phyloP scores from a whole-genome alignment of 2,797 vertebrate genomes.

The Hydrophis major region DNA sequence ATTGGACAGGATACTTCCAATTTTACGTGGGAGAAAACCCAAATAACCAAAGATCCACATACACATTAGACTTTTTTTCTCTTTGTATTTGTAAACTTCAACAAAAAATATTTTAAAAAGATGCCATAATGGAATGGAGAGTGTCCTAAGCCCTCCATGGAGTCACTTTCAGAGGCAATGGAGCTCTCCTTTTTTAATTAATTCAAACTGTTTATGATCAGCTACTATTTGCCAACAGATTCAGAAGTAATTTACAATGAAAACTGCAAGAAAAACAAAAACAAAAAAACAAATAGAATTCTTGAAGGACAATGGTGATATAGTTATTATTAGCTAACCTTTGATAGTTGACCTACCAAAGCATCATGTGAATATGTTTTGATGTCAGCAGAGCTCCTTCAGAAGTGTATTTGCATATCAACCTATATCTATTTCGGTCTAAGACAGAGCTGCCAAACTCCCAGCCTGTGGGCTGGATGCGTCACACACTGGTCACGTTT shows the following conservation, averaged over 20 bases:
- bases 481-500: too few species aligned
- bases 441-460: too few species aligned
- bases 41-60: too few species aligned
- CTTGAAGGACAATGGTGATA: background rate
- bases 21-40: too few species aligned
- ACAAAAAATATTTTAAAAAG: background rate
- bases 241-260: background rate
- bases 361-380: background rate
- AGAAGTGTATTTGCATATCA: background rate
- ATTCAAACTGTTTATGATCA: background rate
- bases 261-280: background rate
- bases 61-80: background rate
- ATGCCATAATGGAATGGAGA: background rate
- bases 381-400: background rate
- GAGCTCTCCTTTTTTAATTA: background rate
- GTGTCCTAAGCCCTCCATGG: background rate
- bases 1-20: too few species aligned
- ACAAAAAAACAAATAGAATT: background rate
- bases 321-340: background rate
- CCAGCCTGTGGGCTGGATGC: too few species aligned
- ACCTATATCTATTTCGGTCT: background rate
- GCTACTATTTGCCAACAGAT: background rate
- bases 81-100: background rate
- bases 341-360: background rate
- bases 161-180: background rate